A percentile compares a stretch with the other conserved stretches of the same genome.
These are phyloP conservation scores for Podargus strigoides DNA, from an alignment of 2,797 vertebrate genomes.

Conservation along the genomic window DNA sequence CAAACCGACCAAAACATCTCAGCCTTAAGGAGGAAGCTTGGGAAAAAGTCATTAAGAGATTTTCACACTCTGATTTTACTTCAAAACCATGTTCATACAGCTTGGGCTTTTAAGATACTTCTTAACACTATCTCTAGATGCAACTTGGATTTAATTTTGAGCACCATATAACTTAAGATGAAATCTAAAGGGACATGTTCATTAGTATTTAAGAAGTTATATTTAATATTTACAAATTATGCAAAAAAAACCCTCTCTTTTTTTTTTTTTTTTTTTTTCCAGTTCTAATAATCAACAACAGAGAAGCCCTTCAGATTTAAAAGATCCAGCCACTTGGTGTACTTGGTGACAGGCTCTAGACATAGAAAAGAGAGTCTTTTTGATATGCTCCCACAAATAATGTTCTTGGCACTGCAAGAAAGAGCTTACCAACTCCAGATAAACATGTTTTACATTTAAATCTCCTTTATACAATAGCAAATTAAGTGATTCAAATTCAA, in stretches of 20 bases:
- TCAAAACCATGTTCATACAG: background rate
- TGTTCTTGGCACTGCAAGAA: background rate
- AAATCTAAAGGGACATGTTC: background rate
- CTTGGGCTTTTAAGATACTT: background rate
- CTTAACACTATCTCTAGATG: background rate
- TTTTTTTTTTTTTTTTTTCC: background rate
- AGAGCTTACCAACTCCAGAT: background rate
- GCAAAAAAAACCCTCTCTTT: accelerated
- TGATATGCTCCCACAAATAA: background rate
- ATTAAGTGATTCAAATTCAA: background rate
- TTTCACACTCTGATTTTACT: background rate
- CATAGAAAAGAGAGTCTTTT: background rate
- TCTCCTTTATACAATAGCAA: background rate
- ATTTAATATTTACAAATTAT: background rate
- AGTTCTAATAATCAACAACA: background rate
- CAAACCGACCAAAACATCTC: background rate
- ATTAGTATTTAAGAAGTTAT: background rate
- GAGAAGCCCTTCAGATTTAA: background rate
- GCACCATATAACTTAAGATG: background rate
- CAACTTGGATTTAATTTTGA: background rate
- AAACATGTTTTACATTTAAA: background rate
- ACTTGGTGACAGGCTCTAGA: background rate
- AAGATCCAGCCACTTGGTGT: background rate
- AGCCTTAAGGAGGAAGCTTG: background rate
- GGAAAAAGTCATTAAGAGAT: background rate